Evolutionary conservation across 2,888 invertebrate genomes (phyloP), one percentile per base, ranked within the genome.

Genomic region (Melangyna quadrimaculata): DNA sequence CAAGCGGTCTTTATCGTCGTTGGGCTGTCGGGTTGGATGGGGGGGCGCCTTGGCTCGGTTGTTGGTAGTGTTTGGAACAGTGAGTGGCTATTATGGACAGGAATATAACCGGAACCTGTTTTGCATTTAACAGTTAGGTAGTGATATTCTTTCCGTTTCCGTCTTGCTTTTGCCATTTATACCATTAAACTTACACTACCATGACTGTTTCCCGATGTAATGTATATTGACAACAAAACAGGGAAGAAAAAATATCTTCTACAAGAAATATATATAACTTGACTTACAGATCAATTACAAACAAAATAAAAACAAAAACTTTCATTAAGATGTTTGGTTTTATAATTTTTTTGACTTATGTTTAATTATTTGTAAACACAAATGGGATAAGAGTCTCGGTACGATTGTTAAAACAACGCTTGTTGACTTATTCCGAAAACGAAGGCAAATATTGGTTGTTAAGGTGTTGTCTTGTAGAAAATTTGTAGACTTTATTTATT

Each of bases 101-200:
- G 65, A 80, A 86, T 63, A 75, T 51, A 65, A 74, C 74, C 78
- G 78, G 82, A 82, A 87, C 87, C 75, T 75, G 75, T 74, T 71
- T 87, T 78, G 69, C 72, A 69, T 82, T 87, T 51, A 72, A 87
- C 82, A 87, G 87, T 87, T 82, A 82, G 27, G n/a, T 29, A 70
- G 37, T 32, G 32, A 45, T 73, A 74, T 55, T 71, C 74, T 67
- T 59, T 69, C 67, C 53, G 43, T 67, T 67, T 61, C 27, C 27
- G 22, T 19, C 59, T 72, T 51, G 6, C 24, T 53, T 69, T 80
- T 55, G 40, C 40, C 37, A 35, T 73, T 79, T 59, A 72, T 53
- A 71, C 45, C 14, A 71, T 48, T 48, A 67, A 77, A 55, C 53
- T 51, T 59, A 72, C 19, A 72, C 67, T 19, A 61, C 65, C 77